Evolutionary conservation across 2,888 invertebrate genomes (phyloP), one percentile per base, ranked within the genome.

Genomic region (Andrena bicolor): DNA sequence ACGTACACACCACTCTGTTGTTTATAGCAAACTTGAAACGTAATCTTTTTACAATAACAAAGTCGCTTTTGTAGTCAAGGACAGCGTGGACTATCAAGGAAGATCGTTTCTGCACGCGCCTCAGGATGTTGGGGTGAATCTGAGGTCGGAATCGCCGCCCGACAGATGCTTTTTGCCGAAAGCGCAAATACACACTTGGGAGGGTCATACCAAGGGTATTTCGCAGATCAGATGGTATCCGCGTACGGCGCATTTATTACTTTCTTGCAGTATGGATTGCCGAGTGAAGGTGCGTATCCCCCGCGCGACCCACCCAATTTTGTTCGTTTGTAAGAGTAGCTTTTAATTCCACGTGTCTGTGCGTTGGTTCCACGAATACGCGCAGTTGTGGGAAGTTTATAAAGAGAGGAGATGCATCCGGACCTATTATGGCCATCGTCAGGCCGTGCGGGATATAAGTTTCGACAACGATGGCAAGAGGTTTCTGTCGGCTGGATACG

Each of bases 191-290:
- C 98, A 98, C 94, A 98, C 98, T 0, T 99, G 99, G 99, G 96
- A 97, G 85, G 99, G 99, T 0, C 99, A 99, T 94, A 98, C 98
- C 28, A 99, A 99, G 94, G 99, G 99, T 64, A 97, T 99, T 90
- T 97, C 99, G 0, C 97, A 98, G 0, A 98, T 98, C 83, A 96
- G 98, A 76, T 99, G 99, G 98, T 98, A 99, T 91, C 99, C 99
- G 0, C 95, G 95, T 86, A 98, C 98, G 0, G 99, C 99, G 0
- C 99, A 99, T 94, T 96, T 99, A 78, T 95, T 99, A 90, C 95
- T 99, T 0, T 99, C 99, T 0, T 98, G 97, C 70, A 98, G 99
- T 88, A 99, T 99, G 99, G 99, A 99, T 94, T 97, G 97, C 88
- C 96, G 99, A 86, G 98, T 99, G 72, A 99, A 99, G 95, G 97